Percentiles rank a stretch among this genome's conserved stretches.
Conservation (phyloP, 2,113 vertebrate genomes). For the Fregata magnificens region DNA sequence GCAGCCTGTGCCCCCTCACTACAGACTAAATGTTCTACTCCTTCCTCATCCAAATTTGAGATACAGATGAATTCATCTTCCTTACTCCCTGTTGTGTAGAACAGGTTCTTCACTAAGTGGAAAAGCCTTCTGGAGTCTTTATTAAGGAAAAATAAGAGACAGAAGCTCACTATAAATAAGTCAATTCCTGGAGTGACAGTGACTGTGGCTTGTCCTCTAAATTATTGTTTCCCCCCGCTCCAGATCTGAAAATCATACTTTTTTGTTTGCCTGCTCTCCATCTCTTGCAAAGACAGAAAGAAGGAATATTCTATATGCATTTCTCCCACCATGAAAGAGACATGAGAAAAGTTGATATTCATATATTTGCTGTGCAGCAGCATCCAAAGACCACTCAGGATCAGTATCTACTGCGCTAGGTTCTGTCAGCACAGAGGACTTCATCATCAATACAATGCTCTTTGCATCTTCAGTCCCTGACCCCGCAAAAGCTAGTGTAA, state of each 20-base stretch:
- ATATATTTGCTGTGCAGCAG: background rate
- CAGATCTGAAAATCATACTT: background rate
- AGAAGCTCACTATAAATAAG: conserved; percentile 41
- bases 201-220: background rate
- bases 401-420: background rate
- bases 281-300: background rate
- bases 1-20: background rate
- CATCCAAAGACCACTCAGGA: background rate
- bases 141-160: background rate
- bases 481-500: background rate
- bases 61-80: conserved; percentile 26
- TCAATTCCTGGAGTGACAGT: background rate
- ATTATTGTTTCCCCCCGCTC: background rate
- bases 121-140: conserved; percentile 35
- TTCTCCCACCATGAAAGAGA: background rate
- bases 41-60: background rate
- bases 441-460: background rate
- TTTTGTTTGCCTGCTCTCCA: background rate
- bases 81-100: conserved; percentile 20
- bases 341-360: background rate
- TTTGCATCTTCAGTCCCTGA: background rate
- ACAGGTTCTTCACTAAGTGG: conserved; percentile 18
- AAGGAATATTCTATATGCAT: background rate
- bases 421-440: background rate
- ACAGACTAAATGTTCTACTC: conserved; percentile 13